phyloP scores from a whole-genome alignment of 2,113 vertebrate genomes.

The Brachypteracias leptosomus region DNA sequence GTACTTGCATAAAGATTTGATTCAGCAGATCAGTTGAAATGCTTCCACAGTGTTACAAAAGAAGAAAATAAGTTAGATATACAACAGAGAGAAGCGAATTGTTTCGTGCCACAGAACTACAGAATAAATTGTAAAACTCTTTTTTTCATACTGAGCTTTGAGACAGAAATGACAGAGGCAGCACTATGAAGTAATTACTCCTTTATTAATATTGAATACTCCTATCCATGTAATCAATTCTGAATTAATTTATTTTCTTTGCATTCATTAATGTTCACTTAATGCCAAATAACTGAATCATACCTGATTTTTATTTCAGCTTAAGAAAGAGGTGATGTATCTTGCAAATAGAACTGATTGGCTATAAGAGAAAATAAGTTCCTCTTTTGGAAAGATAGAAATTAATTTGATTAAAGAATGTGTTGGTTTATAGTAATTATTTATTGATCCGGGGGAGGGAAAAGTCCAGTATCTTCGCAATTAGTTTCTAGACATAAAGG shows the following conservation, averaged over 20 bases:
- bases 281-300: not conserved
- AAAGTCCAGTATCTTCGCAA: not conserved
- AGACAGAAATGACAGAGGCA: not conserved
- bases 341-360: not conserved
- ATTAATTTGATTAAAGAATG: not conserved
- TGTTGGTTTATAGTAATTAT: not conserved
- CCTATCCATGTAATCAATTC: not conserved
- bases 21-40: not conserved
- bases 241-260: not conserved
- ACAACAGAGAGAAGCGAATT: not conserved
- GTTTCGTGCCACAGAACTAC: not conserved
- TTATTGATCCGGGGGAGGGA: not conserved
- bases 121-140: not conserved
- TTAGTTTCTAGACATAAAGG: not conserved
- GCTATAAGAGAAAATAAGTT: not conserved
- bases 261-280: not conserved
- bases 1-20: not conserved
- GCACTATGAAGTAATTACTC: not conserved
- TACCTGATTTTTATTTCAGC: not conserved
- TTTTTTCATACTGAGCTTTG: not conserved
- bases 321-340: not conserved
- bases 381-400: not conserved
- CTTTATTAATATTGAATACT: not conserved
- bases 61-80: not conserved
- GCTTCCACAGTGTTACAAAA: not conserved